Percentiles rank a stretch among this genome's conserved stretches.
Conservation (phyloP, 2,888 invertebrate species). For the Lissocephala sabroskyi region DNA sequence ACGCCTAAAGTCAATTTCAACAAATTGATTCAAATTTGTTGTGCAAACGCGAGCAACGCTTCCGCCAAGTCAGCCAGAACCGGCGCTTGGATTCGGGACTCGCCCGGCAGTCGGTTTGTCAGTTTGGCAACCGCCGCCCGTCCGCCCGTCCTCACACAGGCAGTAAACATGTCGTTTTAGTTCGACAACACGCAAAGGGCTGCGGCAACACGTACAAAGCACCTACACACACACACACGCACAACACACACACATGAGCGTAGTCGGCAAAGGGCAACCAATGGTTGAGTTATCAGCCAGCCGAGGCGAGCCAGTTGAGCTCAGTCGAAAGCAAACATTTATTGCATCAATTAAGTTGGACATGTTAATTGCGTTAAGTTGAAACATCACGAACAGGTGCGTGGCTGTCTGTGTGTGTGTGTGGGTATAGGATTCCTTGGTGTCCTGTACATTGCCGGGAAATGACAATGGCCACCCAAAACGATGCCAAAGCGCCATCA, state of each 20-base stretch:
- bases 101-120: too few relatives aligned
- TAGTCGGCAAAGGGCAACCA: constrained; percentile 9
- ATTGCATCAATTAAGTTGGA: constrained; percentile 67
- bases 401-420: constrained; percentile 10
- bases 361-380: constrained; percentile 66
- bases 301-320: too few relatives aligned
- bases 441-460: too few relatives aligned
- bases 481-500: constrained; percentile 32
- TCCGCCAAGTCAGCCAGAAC: too few relatives aligned
- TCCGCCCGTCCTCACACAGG: neutral
- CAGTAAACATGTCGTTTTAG: neutral
- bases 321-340: constrained; percentile 57
- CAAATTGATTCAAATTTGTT: constrained; percentile 64
- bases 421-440: neutral
- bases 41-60: constrained; percentile 27
- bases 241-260: constrained; percentile 1
- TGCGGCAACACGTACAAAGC: constrained; percentile 31
- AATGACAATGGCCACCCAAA: constrained; percentile 36
- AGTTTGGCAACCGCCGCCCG: constrained; percentile 25
- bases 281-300: constrained; percentile 13
- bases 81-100: too few relatives aligned
- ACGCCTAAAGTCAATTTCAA: constrained; percentile 60
- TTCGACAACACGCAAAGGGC: constrained; percentile 46
- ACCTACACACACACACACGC: constrained; percentile 4
- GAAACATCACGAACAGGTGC: constrained; percentile 59